phyloP scores from a whole-genome alignment of 2,888 invertebrate species.

The Pristionchus japonicus region DNA sequence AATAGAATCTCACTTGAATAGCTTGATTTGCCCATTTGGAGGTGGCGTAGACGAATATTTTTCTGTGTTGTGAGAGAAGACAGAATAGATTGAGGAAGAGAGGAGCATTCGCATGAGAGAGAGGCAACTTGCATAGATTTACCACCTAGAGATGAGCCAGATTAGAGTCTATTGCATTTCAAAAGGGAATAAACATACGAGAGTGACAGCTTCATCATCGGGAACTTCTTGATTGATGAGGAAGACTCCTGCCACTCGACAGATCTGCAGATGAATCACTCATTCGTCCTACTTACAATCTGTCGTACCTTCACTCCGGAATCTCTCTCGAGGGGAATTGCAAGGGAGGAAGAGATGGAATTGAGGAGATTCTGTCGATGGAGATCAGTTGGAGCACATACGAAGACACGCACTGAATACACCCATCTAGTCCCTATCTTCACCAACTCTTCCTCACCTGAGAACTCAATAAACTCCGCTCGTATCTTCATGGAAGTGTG shows the following conservation, averaged over 20 bases:
- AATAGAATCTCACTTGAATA: not conserved
- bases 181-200: not conserved
- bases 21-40: conserved; percentile 42
- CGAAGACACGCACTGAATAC: conserved; percentile 20
- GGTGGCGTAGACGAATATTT: not conserved
- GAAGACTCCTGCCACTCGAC: conserved; percentile 18
- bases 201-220: conserved; percentile 34
- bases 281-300: no score
- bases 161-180: not conserved
- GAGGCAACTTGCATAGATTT: not conserved
- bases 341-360: conserved; percentile 23
- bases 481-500: conserved; percentile 17
- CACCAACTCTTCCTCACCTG: conserved; percentile 12
- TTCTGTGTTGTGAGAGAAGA: conserved; percentile 12
- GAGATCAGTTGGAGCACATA: conserved; percentile 17
- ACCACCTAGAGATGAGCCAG: not conserved
- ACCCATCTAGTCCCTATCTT: no score
- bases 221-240: not conserved
- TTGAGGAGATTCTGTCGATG: conserved; percentile 36
- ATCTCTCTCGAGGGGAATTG: not conserved
- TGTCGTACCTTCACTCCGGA: not conserved
- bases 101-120: not conserved
- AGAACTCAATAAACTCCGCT: conserved; percentile 18
- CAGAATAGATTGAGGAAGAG: conserved; percentile 42
- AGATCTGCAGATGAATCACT: not conserved